phyloP scores from a whole-genome alignment of 92 coral and sea anemone species.

The Plumapathes pennacea region DNA sequence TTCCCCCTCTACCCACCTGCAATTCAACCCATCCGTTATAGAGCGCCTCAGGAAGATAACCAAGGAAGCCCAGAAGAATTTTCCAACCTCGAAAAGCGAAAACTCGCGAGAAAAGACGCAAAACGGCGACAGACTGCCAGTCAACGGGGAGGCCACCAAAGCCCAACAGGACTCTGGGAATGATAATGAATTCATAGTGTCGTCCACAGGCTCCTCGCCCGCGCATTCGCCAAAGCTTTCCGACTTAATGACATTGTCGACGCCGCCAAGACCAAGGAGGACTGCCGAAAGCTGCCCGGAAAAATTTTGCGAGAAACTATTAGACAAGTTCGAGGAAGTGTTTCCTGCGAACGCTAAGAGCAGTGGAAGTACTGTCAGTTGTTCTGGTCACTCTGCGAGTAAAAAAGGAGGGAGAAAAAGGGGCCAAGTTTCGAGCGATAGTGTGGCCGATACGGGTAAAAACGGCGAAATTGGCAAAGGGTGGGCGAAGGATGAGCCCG shows the following conservation, averaged over 20 bases:
- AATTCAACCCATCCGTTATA: constrained; percentile 15
- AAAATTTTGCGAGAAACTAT: too few relatives aligned
- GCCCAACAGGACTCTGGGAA: constrained; percentile 1
- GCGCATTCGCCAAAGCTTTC: constrained; percentile 88
- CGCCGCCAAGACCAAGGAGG: constrained; percentile 69
- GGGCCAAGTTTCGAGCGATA: too few relatives aligned
- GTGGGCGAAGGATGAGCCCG: too few relatives aligned
- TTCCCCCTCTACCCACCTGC: constrained; percentile 29
- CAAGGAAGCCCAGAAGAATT: constrained; percentile 36
- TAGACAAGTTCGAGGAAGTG: too few relatives aligned
- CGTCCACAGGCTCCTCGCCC: constrained; percentile 97
- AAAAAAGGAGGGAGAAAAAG: too few relatives aligned
- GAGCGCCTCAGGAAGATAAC: constrained; percentile 51
- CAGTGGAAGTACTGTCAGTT: too few relatives aligned
- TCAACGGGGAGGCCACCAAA: constrained; percentile 4
- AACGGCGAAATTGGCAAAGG: too few relatives aligned
- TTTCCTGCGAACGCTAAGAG: too few relatives aligned
- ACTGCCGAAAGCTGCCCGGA: too few relatives aligned
- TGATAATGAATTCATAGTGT: constrained; percentile 70
- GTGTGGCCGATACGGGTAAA: too few relatives aligned
- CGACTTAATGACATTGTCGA: constrained; percentile 70
- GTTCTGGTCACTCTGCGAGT: too few relatives aligned
- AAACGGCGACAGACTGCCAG: constrained; percentile 17
- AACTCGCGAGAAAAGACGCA: constrained; percentile 10
- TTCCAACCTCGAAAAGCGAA: constrained; percentile 17